A percentile compares a stretch with the other conserved stretches of the same genome.
phyloP scores from a whole-genome alignment of 1,140 invertebrate genomes.

The Drosophila aff. region DNA sequence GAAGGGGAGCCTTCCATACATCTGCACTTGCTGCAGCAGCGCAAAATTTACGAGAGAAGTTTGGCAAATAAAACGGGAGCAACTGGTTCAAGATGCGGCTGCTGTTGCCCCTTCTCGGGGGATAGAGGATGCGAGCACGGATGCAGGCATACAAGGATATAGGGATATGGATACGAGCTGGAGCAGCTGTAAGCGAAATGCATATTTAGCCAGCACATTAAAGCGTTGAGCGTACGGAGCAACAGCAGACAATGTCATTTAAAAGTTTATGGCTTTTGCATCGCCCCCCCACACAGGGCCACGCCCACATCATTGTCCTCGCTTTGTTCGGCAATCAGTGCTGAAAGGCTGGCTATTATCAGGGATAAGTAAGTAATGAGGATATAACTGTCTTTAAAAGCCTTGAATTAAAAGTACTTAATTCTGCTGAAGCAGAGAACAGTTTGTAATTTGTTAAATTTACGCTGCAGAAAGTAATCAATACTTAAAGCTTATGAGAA shows the following conservation, averaged over 20 bases:
- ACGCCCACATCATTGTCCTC: slow-evolving; percentile 30
- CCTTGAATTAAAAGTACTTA: background rate
- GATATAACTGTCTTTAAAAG: background rate
- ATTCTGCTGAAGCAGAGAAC: too few species aligned
- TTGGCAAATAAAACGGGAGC: slow-evolving; percentile 48
- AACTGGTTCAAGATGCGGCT: slow-evolving; percentile 47
- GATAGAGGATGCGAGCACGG: background rate
- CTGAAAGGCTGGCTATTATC: slow-evolving; percentile 9
- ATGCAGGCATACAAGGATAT: slow-evolving; percentile 5
- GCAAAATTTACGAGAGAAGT: slow-evolving; percentile 48
- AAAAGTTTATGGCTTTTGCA: slow-evolving; percentile 69
- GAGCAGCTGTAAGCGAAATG: slow-evolving; percentile 66
- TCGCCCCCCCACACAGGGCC: slow-evolving; percentile 18
- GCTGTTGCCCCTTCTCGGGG: background rate
- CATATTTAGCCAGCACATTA: slow-evolving; percentile 71
- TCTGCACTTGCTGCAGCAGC: slow-evolving; percentile 36
- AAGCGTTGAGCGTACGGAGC: slow-evolving; percentile 50
- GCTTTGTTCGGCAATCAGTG: slow-evolving; percentile 13
- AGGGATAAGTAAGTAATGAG: background rate
- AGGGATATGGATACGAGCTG: slow-evolving; percentile 43
- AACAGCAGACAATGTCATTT: slow-evolving; percentile 62
- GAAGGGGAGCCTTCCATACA: slow-evolving; percentile 28
- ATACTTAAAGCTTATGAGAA: too few species aligned
- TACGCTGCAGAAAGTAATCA: background rate
- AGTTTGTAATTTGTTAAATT: background rate